These are phyloP conservation scores for Alviniconcha marisindica DNA, from an alignment of 1,140 invertebrate genomes.

Conservation along the genomic window DNA sequence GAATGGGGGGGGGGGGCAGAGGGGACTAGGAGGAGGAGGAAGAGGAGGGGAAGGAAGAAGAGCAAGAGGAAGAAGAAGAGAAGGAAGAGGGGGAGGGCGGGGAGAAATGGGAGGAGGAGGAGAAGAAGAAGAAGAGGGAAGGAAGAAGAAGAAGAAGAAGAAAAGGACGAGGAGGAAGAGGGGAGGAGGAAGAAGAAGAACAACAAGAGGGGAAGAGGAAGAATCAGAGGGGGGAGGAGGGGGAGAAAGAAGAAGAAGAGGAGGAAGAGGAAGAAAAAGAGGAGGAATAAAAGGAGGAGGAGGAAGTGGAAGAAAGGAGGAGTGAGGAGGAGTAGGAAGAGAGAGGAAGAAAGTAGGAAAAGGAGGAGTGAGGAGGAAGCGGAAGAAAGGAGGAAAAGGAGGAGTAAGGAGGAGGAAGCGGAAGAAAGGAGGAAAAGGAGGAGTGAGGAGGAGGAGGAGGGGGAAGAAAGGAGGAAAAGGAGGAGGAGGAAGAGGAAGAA, in stretches of 20 bases:
- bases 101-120: constrained; percentile 1
- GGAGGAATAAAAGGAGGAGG: not conserved
- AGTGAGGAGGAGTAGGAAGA: constrained; percentile 5
- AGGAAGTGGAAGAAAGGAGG: not conserved
- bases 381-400: not conserved
- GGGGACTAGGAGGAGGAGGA: not conserved
- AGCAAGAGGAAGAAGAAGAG: not conserved
- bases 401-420: no score
- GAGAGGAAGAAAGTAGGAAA: not conserved
- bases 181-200: constrained; percentile 6
- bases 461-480: not conserved
- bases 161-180: constrained; percentile 12
- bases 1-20: not conserved
- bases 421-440: not conserved
- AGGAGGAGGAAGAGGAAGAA: not conserved
- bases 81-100: not conserved
- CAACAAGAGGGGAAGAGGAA: constrained; percentile 14
- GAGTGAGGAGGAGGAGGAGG: not conserved
- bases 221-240: not conserved
- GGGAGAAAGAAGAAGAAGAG: not conserved
- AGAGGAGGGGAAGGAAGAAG: not conserved
- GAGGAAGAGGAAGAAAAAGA: not conserved
- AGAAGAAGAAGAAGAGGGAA: not conserved
- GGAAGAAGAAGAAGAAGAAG: not conserved
- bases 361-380: not conserved